These are phyloP conservation scores for Haliclona indistincta DNA, from an alignment of 37 sponge, comb jelly and placozoan genomes.

Conservation along the genomic window DNA sequence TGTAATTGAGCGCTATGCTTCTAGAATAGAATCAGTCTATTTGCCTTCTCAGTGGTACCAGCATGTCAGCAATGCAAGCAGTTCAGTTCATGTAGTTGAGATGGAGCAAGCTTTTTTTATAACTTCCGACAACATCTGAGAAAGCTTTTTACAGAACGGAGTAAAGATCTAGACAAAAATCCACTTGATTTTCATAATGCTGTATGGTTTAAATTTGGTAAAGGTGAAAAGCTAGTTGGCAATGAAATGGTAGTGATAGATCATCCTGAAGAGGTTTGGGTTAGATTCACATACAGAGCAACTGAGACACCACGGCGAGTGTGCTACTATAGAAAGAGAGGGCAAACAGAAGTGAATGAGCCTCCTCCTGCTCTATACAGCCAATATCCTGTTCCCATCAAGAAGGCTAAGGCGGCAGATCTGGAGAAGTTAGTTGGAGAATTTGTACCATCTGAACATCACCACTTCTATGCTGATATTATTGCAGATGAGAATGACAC, in stretches of 20 bases:
- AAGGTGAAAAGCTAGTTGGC: slow-evolving; percentile 8
- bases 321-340: neutral
- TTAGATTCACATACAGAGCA: neutral
- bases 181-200: slow-evolving; percentile 3
- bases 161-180: neutral
- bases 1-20: slow-evolving; percentile 21
- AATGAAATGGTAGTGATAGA: neutral
- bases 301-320: neutral
- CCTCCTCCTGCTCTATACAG: slow-evolving; percentile 4
- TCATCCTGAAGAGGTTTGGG: slow-evolving; percentile 26
- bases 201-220: slow-evolving; percentile 33
- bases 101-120: slow-evolving; percentile 27
- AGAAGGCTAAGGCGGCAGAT: slow-evolving; percentile 8
- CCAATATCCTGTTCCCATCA: slow-evolving; percentile 14
- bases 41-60: slow-evolving; percentile 45
- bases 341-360: neutral
- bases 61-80: slow-evolving; percentile 29
- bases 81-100: slow-evolving; percentile 21
- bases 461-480: slow-evolving; percentile 40
- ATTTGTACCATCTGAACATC: slow-evolving; percentile 13
- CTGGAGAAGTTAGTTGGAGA: slow-evolving; percentile 5
- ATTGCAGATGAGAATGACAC: slow-evolving; percentile 1
- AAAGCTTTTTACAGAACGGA: slow-evolving; percentile 31
- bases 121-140: slow-evolving; percentile 12
- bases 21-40: slow-evolving; percentile 38